Conservation (phyloP, 2,113 vertebrate genomes). For the Pelecanoides urinatrix region DNA sequence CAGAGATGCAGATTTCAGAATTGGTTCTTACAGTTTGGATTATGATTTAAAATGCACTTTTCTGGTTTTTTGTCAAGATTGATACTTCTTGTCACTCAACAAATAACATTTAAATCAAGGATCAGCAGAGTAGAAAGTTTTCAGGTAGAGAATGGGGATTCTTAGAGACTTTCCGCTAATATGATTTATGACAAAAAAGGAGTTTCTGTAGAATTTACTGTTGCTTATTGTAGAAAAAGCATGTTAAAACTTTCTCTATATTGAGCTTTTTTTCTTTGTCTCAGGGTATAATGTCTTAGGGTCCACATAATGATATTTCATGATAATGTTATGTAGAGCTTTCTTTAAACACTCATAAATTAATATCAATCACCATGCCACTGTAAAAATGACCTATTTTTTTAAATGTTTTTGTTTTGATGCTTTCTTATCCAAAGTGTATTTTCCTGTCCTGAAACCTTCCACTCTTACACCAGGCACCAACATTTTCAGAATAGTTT, state of each 20-base stretch:
- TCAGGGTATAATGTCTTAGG: not conserved
- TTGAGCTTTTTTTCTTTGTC: not conserved
- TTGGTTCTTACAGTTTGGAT: not conserved
- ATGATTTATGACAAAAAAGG: not conserved
- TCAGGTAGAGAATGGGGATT: not conserved
- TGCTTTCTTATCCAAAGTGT: not conserved
- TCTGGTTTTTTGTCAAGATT: not conserved
- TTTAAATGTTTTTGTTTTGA: not conserved
- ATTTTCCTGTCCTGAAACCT: not conserved
- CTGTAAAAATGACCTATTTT: not conserved
- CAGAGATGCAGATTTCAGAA: not conserved
- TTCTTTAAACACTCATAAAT: not conserved
- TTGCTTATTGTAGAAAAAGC: not conserved
- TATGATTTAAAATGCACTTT: not conserved
- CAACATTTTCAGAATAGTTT: not conserved
- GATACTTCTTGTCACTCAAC: too few relatives aligned
- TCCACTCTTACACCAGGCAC: not conserved
- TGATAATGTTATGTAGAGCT: not conserved
- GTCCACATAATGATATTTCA: not conserved
- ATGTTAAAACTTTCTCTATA: fast-evolving
- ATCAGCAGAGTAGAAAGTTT: not conserved
- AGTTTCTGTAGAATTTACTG: not conserved
- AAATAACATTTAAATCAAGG: too few relatives aligned
- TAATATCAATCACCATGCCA: not conserved
- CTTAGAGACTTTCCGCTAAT: not conserved